These are phyloP conservation scores for Laticauda colubrina DNA, from an alignment of 2,113 vertebrate genomes.

Conservation along the genomic window DNA sequence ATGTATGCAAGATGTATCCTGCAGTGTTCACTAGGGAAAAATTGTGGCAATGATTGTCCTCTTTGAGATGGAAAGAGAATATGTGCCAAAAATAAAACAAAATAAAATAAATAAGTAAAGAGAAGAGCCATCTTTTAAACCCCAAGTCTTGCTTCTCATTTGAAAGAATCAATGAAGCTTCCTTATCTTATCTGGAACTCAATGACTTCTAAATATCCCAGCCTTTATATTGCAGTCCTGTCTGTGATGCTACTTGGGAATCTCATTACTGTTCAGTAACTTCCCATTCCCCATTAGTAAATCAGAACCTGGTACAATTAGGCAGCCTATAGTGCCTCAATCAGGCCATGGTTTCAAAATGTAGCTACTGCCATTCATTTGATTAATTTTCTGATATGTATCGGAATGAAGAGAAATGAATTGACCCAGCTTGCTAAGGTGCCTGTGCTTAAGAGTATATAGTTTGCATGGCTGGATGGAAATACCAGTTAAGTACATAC, in stretches of 20 bases:
- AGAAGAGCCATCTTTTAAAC: not conserved
- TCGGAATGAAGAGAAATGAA: not conserved
- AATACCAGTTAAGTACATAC: not conserved
- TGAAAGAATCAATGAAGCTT: not conserved
- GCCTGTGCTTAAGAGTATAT: not conserved
- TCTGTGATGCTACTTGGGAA: not conserved
- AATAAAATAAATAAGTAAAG: not conserved
- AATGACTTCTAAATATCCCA: not conserved
- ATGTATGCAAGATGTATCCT: slow-evolving; percentile 4
- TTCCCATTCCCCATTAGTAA: slow-evolving; percentile 26
- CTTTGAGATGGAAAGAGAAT: not conserved
- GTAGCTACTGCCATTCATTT: not conserved
- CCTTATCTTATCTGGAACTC: not conserved
- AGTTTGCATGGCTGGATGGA: not conserved
- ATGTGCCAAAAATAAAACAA: not conserved
- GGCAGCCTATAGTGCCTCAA: slow-evolving; percentile 3
- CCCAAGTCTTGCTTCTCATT: not conserved
- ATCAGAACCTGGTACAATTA: slow-evolving; percentile 19
- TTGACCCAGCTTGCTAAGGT: not conserved
- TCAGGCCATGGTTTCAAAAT: slow-evolving; percentile 14
- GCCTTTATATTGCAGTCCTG: not conserved
- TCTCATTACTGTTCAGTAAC: slow-evolving; percentile 9
- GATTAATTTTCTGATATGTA: not conserved
- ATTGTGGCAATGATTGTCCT: not conserved
- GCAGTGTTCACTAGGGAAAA: not conserved